Conservation (phyloP, 2,797 vertebrate species). For the Cynodonichthys magdalenae region DNA sequence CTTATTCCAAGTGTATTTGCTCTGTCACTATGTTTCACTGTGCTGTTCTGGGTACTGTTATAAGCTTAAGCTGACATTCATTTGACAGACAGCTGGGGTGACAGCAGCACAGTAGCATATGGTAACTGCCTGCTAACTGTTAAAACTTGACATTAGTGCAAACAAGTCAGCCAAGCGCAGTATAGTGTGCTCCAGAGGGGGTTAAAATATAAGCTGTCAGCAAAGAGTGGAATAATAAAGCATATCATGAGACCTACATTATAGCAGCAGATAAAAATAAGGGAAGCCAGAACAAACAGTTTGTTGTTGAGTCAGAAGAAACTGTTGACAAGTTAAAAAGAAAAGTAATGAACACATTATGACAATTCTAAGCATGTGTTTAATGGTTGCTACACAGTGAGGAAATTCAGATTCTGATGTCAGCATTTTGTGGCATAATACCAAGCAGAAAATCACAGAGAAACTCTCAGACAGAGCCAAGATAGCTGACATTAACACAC, state of each 20-base stretch:
- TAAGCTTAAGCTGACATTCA: slow-evolving; percentile 73
- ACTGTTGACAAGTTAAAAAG: slow-evolving; percentile 41
- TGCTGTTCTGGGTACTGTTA: slow-evolving; percentile 45
- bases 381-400: slow-evolving; percentile 2
- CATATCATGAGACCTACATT: slow-evolving; percentile 56
- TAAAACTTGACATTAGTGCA: slow-evolving; percentile 83
- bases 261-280: slow-evolving; percentile 42
- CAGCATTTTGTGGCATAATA: slow-evolving; percentile 15
- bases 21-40: slow-evolving; percentile 44
- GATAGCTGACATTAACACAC: slow-evolving; percentile 19
- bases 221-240: slow-evolving; percentile 75
- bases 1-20: slow-evolving; percentile 20
- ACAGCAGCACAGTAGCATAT: slow-evolving; percentile 80
- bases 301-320: slow-evolving; percentile 44
- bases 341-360: slow-evolving; percentile 27
- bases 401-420: slow-evolving; percentile 14
- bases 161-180: slow-evolving; percentile 81
- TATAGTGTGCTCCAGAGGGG: slow-evolving; percentile 75
- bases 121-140: slow-evolving; percentile 79
- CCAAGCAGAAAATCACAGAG: slow-evolving; percentile 14
- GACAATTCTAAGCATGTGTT: slow-evolving; percentile 17
- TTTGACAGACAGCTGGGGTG: slow-evolving; percentile 80
- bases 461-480: slow-evolving; percentile 20
- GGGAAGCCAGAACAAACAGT: slow-evolving; percentile 40
- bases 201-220: slow-evolving; percentile 79